These are phyloP conservation scores for Aspidapion aeneum DNA, from an alignment of 2,888 invertebrate species.

Conservation along the genomic window DNA sequence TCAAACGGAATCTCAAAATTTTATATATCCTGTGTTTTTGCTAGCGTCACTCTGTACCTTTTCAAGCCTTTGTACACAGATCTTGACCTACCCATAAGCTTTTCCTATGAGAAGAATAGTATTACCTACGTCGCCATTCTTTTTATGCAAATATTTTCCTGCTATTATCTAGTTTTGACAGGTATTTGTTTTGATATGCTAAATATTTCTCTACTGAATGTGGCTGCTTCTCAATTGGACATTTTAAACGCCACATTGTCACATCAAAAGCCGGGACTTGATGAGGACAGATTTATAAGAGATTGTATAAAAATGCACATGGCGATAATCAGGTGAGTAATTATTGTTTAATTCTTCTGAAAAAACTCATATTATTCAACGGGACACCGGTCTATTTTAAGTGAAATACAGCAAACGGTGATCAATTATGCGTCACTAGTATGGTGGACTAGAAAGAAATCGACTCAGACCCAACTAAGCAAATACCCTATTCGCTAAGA, in stretches of 20 bases:
- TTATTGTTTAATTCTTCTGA: too few relatives aligned
- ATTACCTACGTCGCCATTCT: neutral
- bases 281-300: neutral
- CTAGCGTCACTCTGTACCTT: slow-evolving; percentile 12
- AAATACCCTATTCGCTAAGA: too few relatives aligned
- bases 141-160: slow-evolving; percentile 11
- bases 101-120: slow-evolving; percentile 7
- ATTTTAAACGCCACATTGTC: slow-evolving; percentile 4
- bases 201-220: slow-evolving; percentile 11
- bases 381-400: too few relatives aligned
- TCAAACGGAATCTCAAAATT: slow-evolving; percentile 10
- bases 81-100: slow-evolving; percentile 11
- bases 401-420: too few relatives aligned
- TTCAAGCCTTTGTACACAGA: slow-evolving; percentile 13
- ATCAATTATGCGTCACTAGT: too few relatives aligned
- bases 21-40: slow-evolving; percentile 10
- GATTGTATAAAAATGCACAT: slow-evolving; percentile 11
- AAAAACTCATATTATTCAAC: too few relatives aligned
- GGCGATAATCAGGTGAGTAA: slow-evolving; percentile 12
- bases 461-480: too few relatives aligned
- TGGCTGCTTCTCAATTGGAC: slow-evolving; percentile 17
- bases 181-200: slow-evolving; percentile 17
- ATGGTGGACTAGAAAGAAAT: too few relatives aligned
- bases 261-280: neutral
- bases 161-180: slow-evolving; percentile 15